Evolutionary conservation across 2,113 vertebrate genomes (phyloP).

Genomic region (Alosa alosa): DNA sequence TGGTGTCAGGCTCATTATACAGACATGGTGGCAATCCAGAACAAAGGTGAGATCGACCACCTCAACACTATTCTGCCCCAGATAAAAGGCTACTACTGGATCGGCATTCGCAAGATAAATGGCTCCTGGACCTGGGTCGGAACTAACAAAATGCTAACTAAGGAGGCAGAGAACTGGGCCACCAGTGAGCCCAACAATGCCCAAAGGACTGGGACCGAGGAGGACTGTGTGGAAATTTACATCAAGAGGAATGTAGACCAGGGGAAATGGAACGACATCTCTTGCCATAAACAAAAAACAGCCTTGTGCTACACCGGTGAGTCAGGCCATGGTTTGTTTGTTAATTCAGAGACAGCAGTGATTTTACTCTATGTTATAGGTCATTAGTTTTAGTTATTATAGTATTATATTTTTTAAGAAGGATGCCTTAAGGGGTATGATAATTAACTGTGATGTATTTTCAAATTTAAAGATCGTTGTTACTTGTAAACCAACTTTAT

Average conservation of each 20-base stretch:
- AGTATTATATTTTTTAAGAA: neutral
- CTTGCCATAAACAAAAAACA: conserved; percentile 72
- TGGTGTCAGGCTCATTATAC: conserved; percentile 80
- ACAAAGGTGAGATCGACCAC: conserved; percentile 79
- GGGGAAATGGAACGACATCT: conserved; percentile 90
- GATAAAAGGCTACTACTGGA: conserved; percentile 79
- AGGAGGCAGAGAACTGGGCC: conserved; percentile 87
- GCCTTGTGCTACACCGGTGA: conserved; percentile 86
- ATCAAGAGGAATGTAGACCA: conserved; percentile 62
- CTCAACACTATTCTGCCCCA: conserved; percentile 74
- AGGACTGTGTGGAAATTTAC: conserved; percentile 96
- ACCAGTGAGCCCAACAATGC: conserved; percentile 79
- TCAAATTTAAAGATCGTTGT: neutral
- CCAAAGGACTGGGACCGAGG: conserved; percentile 37
- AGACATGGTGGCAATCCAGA: conserved; percentile 93
- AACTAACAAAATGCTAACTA: conserved; percentile 75
- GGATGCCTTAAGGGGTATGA: neutral
- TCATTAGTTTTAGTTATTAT: neutral
- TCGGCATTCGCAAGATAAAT: conserved; percentile 82
- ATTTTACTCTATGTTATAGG: neutral
- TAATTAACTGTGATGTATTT: neutral
- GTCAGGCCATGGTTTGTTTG: neutral
- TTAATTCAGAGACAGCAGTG: neutral
- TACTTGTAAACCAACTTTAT: too few relatives aligned
- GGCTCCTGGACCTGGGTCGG: conserved; percentile 89